These are phyloP conservation scores for Celastrina argiolus DNA, from an alignment of 2,888 invertebrate genomes.

Conservation along the genomic window DNA sequence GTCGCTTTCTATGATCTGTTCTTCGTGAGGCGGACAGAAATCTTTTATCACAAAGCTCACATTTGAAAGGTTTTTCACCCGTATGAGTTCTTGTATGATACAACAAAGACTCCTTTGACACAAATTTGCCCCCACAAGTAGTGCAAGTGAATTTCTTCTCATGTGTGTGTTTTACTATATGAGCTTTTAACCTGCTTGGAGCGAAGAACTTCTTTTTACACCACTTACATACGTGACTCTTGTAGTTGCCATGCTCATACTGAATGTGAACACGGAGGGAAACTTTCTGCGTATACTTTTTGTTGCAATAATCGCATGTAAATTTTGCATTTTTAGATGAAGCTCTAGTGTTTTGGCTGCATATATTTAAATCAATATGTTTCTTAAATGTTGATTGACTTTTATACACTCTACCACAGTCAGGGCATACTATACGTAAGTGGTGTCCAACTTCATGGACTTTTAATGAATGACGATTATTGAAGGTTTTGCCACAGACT, in stretches of 20 bases:
- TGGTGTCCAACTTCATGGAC: conserved; percentile 53
- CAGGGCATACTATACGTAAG: conserved; percentile 49
- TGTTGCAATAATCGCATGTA: conserved; percentile 62
- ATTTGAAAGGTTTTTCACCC: conserved; percentile 61
- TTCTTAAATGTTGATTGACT: conserved; percentile 53
- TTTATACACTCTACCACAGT: conserved; percentile 60
- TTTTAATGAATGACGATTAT: conserved; percentile 48
- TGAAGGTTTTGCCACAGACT: conserved; percentile 56
- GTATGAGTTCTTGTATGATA: conserved; percentile 66
- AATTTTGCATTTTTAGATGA: conserved; percentile 51
- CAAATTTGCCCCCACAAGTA: conserved; percentile 55
- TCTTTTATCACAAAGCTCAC: conserved; percentile 49
- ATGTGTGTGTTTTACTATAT: conserved; percentile 61
- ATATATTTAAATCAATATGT: conserved; percentile 53
- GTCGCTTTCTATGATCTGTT: conserved; percentile 52
- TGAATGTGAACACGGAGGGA: conserved; percentile 62
- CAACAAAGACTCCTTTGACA: conserved; percentile 57
- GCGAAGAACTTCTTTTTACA: conserved; percentile 65
- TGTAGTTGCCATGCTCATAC: conserved; percentile 61
- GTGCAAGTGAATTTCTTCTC: conserved; percentile 57
- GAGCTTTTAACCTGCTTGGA: conserved; percentile 58
- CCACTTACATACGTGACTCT: conserved; percentile 58
- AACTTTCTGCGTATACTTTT: conserved; percentile 62
- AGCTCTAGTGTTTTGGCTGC: conserved; percentile 48
- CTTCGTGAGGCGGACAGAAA: conserved; percentile 59